Conservation (phyloP, 2,113 vertebrate species). For the Baryphthengus martii region DNA sequence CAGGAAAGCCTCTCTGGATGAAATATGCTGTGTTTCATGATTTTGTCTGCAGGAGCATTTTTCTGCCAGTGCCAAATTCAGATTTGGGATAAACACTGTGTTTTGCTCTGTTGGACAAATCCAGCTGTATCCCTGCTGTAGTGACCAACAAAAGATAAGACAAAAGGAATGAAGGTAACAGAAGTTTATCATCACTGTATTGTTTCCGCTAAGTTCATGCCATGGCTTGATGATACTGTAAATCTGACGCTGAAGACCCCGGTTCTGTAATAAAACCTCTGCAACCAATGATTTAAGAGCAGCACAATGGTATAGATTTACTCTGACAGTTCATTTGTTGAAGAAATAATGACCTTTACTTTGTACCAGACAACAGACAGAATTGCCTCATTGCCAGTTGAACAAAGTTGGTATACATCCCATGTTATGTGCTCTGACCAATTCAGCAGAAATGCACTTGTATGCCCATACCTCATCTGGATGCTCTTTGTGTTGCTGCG, state of each 20-base stretch:
- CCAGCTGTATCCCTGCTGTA: neutral
- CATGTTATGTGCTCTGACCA: neutral
- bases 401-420: neutral
- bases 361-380: neutral
- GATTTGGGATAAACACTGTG: neutral
- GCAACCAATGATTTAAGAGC: neutral
- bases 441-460: slow-evolving; percentile 12
- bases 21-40: neutral
- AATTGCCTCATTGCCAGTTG: neutral
- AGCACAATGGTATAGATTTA: neutral
- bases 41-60: neutral
- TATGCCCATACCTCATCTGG: neutral
- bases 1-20: neutral
- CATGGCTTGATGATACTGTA: neutral
- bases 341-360: neutral
- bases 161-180: neutral
- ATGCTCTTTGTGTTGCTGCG: neutral
- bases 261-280: neutral
- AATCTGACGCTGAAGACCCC: neutral
- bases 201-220: neutral
- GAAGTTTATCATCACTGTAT: neutral
- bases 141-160: neutral
- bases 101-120: neutral
- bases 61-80: neutral
- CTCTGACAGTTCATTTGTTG: neutral